Percentiles rank a stretch among this genome's conserved stretches.
Conservation (phyloP, 2,797 vertebrate genomes). For the Sebastes oblongus region DNA sequence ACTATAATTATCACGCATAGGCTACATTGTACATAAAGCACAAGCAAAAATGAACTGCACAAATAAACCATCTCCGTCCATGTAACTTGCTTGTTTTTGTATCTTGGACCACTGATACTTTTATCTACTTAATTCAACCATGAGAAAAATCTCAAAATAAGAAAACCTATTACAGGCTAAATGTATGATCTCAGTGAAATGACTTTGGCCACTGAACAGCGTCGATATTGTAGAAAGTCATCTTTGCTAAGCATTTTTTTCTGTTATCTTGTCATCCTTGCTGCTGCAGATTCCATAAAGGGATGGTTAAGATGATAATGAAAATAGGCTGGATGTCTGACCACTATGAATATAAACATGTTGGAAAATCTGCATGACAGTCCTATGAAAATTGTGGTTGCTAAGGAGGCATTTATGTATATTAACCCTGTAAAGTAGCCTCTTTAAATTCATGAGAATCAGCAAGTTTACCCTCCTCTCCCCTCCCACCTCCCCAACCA, state of each 20-base stretch:
- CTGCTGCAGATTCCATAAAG: conserved; percentile 27
- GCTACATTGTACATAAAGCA: neutral
- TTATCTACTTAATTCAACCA: neutral
- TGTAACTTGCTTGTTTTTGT: neutral
- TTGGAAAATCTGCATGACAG: conserved; percentile 58
- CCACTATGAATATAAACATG: conserved; percentile 45
- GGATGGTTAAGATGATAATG: conserved; percentile 45
- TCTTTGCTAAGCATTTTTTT: conserved; percentile 9
- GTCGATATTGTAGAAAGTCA: neutral
- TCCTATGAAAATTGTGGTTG: conserved; percentile 53
- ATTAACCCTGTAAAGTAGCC: conserved; percentile 79
- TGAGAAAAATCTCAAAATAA: neutral
- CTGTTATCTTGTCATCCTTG: conserved; percentile 36
- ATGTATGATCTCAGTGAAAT: neutral
- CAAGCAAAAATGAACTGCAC: neutral
- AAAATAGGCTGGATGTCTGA: conserved; percentile 45
- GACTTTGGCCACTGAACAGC: neutral
- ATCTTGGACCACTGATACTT: neutral
- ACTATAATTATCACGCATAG: neutral
- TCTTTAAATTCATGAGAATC: conserved; percentile 82
- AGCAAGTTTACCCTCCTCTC: conserved; percentile 54
- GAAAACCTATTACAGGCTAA: neutral
- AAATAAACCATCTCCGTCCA: neutral
- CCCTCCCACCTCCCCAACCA: neutral
- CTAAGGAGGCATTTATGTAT: conserved; percentile 76